A percentile compares a stretch with the other conserved stretches of the same genome.
Evolutionary conservation across 2,113 vertebrate species (phyloP).

Genomic region (Osmerus mordax): DNA sequence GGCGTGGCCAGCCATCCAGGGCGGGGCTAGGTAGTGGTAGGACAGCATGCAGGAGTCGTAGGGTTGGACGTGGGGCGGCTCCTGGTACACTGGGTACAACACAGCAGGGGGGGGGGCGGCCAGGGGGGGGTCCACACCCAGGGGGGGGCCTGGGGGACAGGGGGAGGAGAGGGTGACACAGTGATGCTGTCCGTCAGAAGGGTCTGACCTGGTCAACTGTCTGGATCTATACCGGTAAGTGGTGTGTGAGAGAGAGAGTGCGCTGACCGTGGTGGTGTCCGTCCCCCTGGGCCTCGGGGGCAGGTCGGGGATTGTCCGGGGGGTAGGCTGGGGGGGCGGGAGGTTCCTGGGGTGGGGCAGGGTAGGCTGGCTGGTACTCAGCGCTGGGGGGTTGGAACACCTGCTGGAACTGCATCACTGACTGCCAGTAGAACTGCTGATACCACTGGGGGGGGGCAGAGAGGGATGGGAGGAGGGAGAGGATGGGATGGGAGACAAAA

Average conservation of each 20-base stretch:
- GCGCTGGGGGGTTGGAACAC: constrained; percentile 63
- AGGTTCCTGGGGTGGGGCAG: constrained; percentile 61
- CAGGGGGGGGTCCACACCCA: constrained; percentile 67
- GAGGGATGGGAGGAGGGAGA: neutral
- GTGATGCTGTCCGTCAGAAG: too few species aligned
- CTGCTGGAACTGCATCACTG: constrained; percentile 76
- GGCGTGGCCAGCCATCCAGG: constrained; percentile 74
- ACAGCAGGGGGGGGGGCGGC: constrained; percentile 65
- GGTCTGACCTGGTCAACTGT: too few species aligned
- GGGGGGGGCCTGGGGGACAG: constrained; percentile 68
- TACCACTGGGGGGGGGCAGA: constrained; percentile 73
- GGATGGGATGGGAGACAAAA: neutral
- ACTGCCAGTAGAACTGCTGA: constrained; percentile 86
- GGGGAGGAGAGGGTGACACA: neutral
- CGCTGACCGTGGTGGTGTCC: constrained; percentile 66
- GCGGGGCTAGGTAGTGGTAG: constrained; percentile 60
- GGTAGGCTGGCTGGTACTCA: constrained; percentile 73
- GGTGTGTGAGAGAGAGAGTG: neutral
- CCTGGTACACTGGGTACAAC: constrained; percentile 78
- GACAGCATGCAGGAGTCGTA: constrained; percentile 80
- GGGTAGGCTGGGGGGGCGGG: constrained; percentile 62
- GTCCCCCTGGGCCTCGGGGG: constrained; percentile 67
- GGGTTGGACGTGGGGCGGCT: constrained; percentile 70
- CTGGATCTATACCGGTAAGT: neutral
- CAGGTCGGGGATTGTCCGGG: constrained; percentile 64